phyloP scores from a whole-genome alignment of 2,113 vertebrate genomes.

The Cathartes aura region DNA sequence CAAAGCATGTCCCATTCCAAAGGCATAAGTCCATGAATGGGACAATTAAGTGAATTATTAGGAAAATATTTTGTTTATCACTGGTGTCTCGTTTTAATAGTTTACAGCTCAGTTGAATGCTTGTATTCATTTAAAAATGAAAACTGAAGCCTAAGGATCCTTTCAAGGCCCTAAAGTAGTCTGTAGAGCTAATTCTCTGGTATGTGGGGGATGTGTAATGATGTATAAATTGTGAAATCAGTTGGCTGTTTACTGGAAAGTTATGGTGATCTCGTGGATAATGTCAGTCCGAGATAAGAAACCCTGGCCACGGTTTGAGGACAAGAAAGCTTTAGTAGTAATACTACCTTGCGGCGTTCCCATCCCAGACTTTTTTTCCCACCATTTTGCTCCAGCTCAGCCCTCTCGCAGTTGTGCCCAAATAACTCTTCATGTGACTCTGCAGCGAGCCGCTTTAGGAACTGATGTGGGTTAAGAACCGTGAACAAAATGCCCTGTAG shows the following conservation, averaged over 20 bases:
- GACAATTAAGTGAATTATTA: neutral
- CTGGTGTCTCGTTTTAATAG: neutral
- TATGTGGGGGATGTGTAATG: neutral
- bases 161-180: neutral
- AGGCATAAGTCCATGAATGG: neutral
- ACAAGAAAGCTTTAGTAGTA: neutral
- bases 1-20: neutral
- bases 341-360: neutral
- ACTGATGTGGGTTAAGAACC: neutral
- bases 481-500: neutral
- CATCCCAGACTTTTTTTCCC: neutral
- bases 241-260: neutral
- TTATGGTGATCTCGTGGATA: neutral
- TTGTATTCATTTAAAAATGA: slow-evolving; percentile 31
- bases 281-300: neutral
- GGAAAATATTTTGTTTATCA: neutral
- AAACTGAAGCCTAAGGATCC: neutral
- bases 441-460: neutral
- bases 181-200: neutral
- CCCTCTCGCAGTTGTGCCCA: neutral
- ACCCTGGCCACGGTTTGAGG: neutral
- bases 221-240: slow-evolving; percentile 12
- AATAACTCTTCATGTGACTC: neutral
- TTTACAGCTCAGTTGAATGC: neutral
- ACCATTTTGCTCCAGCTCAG: neutral